Evolutionary conservation across 2,113 vertebrate genomes (phyloP).

Genomic region (rat (Rattus norvegicus)): DNA sequence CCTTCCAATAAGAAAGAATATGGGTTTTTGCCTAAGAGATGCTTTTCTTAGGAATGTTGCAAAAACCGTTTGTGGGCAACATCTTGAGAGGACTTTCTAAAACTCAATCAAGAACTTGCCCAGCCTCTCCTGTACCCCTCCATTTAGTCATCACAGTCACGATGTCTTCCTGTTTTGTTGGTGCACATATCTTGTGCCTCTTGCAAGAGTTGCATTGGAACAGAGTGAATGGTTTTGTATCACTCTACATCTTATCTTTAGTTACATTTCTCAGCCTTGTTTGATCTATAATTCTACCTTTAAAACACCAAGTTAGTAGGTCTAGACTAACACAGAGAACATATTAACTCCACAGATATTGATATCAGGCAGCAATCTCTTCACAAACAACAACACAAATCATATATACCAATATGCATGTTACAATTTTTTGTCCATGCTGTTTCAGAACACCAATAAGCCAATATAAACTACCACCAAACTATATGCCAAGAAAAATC

Average conservation of each 20-base stretch:
- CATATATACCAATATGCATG: background rate
- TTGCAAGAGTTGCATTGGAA: background rate
- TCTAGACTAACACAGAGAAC: background rate
- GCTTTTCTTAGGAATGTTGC: background rate
- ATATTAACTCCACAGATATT: background rate
- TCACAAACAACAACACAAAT: background rate
- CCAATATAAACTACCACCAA: slow-evolving; percentile 39
- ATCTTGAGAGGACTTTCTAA: background rate
- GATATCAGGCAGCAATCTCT: background rate
- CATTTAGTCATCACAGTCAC: background rate
- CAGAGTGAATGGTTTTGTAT: no score
- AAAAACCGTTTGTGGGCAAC: background rate
- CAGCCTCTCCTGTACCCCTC: accelerated
- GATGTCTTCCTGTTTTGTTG: background rate
- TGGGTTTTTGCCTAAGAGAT: background rate
- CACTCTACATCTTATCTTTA: background rate
- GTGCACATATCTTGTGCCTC: background rate
- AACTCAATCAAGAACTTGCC: background rate
- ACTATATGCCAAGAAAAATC: slow-evolving; percentile 31
- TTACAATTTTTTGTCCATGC: background rate
- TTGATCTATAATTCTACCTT: background rate
- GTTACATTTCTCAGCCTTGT: background rate
- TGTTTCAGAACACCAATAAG: slow-evolving; percentile 8
- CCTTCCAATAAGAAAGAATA: background rate
- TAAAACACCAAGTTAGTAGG: background rate